These are phyloP conservation scores for Brachionus manjavacas DNA, from an alignment of 1,140 invertebrate species.

Conservation along the genomic window DNA sequence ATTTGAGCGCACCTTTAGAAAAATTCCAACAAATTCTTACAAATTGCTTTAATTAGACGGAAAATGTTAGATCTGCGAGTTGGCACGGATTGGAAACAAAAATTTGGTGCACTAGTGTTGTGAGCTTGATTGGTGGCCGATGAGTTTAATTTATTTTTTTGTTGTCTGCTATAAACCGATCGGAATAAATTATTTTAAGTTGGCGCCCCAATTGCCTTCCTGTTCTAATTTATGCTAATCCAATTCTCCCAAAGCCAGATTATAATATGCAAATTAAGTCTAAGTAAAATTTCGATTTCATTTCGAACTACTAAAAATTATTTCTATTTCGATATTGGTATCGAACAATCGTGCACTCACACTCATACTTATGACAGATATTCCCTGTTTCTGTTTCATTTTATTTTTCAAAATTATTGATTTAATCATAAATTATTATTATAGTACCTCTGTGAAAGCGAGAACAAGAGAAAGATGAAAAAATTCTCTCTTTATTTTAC, in stretches of 20 bases:
- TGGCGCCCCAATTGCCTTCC: neutral
- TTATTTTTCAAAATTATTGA: neutral
- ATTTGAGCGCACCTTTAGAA: neutral
- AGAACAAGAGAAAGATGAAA: neutral
- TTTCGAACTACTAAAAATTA: neutral
- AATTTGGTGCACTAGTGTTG: neutral
- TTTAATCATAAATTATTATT: conserved; percentile 8
- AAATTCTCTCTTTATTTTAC: neutral
- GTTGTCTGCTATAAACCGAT: neutral
- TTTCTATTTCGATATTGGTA: neutral
- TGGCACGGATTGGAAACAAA: neutral
- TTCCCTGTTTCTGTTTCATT: neutral
- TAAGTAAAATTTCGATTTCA: neutral
- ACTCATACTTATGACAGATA: neutral
- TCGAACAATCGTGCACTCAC: neutral
- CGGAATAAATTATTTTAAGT: neutral
- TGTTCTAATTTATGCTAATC: neutral
- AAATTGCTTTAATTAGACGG: neutral
- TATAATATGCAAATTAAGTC: neutral
- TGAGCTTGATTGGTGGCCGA: neutral
- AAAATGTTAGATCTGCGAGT: neutral
- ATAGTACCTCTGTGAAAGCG: neutral
- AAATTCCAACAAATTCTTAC: neutral
- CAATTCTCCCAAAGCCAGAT: neutral
- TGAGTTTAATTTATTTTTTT: neutral